phyloP scores from a whole-genome alignment of 2,888 invertebrate species.

The Cosmopolites sordidus region DNA sequence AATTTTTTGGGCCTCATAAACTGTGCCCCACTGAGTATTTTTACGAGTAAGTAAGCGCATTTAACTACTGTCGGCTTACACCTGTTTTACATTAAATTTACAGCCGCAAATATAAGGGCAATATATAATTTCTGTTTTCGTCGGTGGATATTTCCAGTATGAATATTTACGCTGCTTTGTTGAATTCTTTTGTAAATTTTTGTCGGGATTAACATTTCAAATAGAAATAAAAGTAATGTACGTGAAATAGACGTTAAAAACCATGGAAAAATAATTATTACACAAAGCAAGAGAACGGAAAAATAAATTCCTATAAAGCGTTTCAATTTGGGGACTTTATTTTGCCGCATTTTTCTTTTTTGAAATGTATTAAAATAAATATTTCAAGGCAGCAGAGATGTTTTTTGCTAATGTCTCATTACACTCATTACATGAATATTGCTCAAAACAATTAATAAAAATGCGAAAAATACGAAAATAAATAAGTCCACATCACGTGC shows the following conservation, averaged over 20 bases:
- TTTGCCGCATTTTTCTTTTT: background rate
- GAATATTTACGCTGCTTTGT: slow-evolving; percentile 18
- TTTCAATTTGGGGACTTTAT: background rate
- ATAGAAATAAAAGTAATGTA: slow-evolving; percentile 18
- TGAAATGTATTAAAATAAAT: too few relatives aligned
- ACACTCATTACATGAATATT: too few relatives aligned
- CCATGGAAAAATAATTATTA: slow-evolving; percentile 20
- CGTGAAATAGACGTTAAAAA: slow-evolving; percentile 20
- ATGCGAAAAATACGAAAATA: too few relatives aligned
- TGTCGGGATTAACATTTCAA: slow-evolving; percentile 15
- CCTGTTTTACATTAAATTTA: slow-evolving; percentile 23
- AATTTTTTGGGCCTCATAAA: background rate
- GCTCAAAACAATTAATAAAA: too few relatives aligned
- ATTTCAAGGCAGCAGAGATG: too few relatives aligned
- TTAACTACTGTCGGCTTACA: slow-evolving; percentile 20
- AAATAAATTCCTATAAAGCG: slow-evolving; percentile 10
- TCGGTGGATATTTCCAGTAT: slow-evolving; percentile 14
- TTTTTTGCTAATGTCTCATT: too few relatives aligned
- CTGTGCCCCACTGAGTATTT: slow-evolving; percentile 6
- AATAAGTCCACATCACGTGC: too few relatives aligned
- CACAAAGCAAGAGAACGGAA: slow-evolving; percentile 4
- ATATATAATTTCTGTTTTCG: slow-evolving; percentile 20
- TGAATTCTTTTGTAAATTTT: slow-evolving; percentile 19
- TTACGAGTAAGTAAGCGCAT: slow-evolving; percentile 15
- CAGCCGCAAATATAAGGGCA: slow-evolving; percentile 18